Evolutionary conservation across 1,140 invertebrate species (phyloP), one percentile per base, ranked within the genome.

Genomic region (Diorhabda elongata): DNA sequence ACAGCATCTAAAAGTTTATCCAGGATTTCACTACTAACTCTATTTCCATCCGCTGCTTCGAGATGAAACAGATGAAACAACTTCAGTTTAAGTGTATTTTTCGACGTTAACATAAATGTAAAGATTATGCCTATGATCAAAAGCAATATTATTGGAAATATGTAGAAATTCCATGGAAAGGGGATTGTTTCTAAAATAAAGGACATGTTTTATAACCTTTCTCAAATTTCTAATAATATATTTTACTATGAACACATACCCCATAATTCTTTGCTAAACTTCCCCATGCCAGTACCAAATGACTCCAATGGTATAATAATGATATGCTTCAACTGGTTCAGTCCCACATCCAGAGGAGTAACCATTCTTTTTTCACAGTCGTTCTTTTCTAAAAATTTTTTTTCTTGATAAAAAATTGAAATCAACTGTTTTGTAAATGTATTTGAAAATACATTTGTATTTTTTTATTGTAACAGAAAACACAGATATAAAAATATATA

Each of bases 71-170:
- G 6, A 64, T 67, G 71, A 3, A 67, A 59, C 26, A 72, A 58
- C 43, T 71, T 73, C 41, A 71, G 68, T 60, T 73, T 70, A 41
- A 73, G 69, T 9, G 63, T 41, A 4, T 63, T 64, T 45, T 58
- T 69, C 0, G 42, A 47, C 44, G 64, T 42, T 44, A 68, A n/a
- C 0, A 61, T 61, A 47, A 68, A 66, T 6, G 65, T 6, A 8
- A 71, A 60, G 3, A 65, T n/a, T 5, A 66, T 9, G 11, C 69
- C 3, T 8, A 73, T 8, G 42, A 70, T 42, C 26, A 73, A 73
- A 58, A 73, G 6, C 47, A 71, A 45, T 69, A 73, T 69, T 2
- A 71, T 9, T 4, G 72, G 72, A 67, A 69, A 73, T 7, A 73
- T 65, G 3, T 71, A 43, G 3, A 73, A 8, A 47, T 71, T 71